A percentile compares a stretch with the other conserved stretches of the same genome.
Conservation (phyloP, 2,888 invertebrate species). For the Spisula subtruncata region DNA sequence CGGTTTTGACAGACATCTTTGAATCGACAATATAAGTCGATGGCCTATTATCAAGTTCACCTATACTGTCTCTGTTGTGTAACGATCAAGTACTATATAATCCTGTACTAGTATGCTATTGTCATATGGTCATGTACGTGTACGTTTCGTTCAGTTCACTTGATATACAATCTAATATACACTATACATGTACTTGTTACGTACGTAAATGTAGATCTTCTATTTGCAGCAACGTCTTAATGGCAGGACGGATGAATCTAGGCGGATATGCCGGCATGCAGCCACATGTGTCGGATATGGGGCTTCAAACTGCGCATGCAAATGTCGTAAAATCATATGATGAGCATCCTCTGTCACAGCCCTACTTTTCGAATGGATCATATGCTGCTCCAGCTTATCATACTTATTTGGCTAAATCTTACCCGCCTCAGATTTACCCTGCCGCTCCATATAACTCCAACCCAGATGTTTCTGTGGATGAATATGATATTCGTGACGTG, state of each 20-base stretch:
- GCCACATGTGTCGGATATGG: neutral
- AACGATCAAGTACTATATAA: no score
- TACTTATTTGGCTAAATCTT: neutral
- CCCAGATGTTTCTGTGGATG: neutral
- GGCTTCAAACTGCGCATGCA: neutral
- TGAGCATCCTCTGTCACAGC: neutral
- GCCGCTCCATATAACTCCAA: slow-evolving; percentile 14
- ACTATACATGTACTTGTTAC: neutral
- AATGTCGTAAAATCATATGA: slow-evolving; percentile 36
- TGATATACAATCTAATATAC: neutral
- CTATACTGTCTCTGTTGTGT: neutral
- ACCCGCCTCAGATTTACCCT: slow-evolving; percentile 26
- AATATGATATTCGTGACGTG: neutral
- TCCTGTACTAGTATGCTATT: neutral
- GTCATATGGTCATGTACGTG: neutral
- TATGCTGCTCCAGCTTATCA: slow-evolving; percentile 38
- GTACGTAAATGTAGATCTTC: neutral
- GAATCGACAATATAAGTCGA: no score
- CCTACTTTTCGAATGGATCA: slow-evolving; percentile 49
- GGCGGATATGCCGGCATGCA: slow-evolving; percentile 10
- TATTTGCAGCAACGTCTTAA: slow-evolving; percentile 38
- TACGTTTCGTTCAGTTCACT: neutral
- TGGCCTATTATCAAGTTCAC: no score
- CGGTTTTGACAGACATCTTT: no score
- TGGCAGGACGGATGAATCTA: slow-evolving; percentile 13